Conservation (phyloP, 2,797 vertebrate genomes). For the Okamejei kenojei region DNA sequence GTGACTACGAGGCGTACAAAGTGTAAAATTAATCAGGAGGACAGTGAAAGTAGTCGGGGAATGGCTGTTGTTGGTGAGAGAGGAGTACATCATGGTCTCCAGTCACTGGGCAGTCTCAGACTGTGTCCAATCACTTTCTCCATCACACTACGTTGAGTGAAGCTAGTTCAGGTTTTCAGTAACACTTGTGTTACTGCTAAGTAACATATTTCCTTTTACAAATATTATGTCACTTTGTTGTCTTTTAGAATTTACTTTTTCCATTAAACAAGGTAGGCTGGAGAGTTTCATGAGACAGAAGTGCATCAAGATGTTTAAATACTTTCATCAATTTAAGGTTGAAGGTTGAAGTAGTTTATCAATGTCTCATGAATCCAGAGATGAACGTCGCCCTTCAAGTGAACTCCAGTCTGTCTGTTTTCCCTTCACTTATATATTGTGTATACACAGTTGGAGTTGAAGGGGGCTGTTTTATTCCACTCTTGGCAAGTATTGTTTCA, state of each 20-base stretch:
- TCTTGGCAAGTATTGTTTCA: not conserved
- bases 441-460: conserved; percentile 14
- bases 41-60: too few species aligned
- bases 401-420: conserved; percentile 11
- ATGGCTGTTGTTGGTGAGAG: too few species aligned
- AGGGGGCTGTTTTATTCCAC: not conserved
- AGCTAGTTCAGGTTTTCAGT: not conserved
- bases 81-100: too few species aligned
- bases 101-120: too few species aligned
- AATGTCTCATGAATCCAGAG: conserved; percentile 24
- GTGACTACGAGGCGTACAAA: too few species aligned
- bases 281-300: not conserved
- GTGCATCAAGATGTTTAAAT: conserved; percentile 25
- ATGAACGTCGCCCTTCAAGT: not conserved
- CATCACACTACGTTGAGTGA: not conserved
- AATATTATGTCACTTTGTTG: not conserved
- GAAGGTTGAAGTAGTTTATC: not conserved
- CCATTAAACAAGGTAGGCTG: conserved; percentile 29
- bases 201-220: conserved; percentile 6
- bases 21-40: too few species aligned
- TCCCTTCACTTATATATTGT: not conserved
- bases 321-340: not conserved
- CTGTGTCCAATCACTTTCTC: too few species aligned
- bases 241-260: not conserved
- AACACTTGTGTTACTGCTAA: not conserved